phyloP scores from a whole-genome alignment of 2,113 vertebrate species.

The Silurus glanis region DNA sequence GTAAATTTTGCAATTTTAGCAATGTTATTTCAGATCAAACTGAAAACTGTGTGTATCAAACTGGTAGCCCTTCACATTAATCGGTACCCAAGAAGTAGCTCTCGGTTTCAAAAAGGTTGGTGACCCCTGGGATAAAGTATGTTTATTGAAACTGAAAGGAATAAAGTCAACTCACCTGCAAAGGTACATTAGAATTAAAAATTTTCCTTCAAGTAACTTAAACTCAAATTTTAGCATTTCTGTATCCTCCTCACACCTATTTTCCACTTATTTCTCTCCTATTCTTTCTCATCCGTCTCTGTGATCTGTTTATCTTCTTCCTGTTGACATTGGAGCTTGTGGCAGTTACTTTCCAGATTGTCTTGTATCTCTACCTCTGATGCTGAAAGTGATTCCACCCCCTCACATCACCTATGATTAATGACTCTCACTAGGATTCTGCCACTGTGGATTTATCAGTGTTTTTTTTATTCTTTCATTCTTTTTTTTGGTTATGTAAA shows the following conservation, averaged over 20 bases:
- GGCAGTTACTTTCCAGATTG: conserved; percentile 43
- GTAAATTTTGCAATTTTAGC: too few species aligned
- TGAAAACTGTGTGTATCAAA: too few species aligned
- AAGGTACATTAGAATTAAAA: neutral
- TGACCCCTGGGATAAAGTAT: neutral
- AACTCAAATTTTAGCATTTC: conserved; percentile 28
- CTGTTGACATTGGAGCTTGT: conserved; percentile 35
- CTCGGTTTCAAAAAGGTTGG: too few species aligned
- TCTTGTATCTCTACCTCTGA: conserved; percentile 33
- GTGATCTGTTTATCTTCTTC: conserved; percentile 46
- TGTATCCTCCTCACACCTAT: conserved; percentile 7
- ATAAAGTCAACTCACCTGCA: neutral
- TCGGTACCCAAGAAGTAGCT: too few species aligned
- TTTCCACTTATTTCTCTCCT: neutral
- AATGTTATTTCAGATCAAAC: too few species aligned
- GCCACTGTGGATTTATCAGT: conserved; percentile 25
- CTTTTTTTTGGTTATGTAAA: conserved; percentile 5
- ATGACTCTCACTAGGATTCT: conserved; percentile 36
- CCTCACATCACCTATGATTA: conserved; percentile 31
- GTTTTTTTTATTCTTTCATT: conserved; percentile 6
- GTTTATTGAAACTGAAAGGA: neutral
- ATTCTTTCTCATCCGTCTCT: conserved; percentile 29
- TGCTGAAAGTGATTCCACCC: conserved; percentile 44
- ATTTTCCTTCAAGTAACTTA: conserved; percentile 5
- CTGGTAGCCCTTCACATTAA: too few species aligned